Base-by-base conservation (phyloP, 1,140 invertebrate genomes). In the Drosophila obscura region DNA sequence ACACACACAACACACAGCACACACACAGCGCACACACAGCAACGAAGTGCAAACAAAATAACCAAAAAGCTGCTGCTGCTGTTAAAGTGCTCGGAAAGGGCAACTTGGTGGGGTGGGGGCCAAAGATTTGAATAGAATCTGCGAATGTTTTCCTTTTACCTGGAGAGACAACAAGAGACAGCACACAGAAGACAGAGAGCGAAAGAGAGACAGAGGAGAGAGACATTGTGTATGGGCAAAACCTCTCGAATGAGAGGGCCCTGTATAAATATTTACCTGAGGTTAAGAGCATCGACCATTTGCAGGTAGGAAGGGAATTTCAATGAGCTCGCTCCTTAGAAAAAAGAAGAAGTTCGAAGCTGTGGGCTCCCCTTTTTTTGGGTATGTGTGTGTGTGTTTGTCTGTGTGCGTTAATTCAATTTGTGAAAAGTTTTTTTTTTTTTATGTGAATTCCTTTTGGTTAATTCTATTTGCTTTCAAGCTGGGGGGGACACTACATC, bases 71-170 rank as follows among this genome's bases (percentile, higher is more conserved):
- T 71, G 78, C 74, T 64, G 78, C 82, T 85, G 65, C 67, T 87
- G 82, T 87, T 85, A 82, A 85, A 87, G 82, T 82, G 81, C 52
- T 87, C 24, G 74, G 74, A 87, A 74, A 81, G 78, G 65, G 43
- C 50, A 50, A 61, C 46, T 60, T 48, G 39, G 0, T 0, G 16
- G 16, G 19, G n/a, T n/a, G 19, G 19, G 63, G 79, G 43, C 46
- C 51, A 65, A 62, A 62, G 64, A 87, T 85, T 85, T 85, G 82
- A 85, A 85, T 82, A 83, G 66, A 63, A 71, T 72, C 73, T 64
- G 26, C 11, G 66, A 55, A 63, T 84, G 71, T 61, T 75, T 62
- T 58, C n/a, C 60, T 4, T 24, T 52, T 53, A 61, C 35, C 56
- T 73, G 48, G 55, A 15, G 5, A 63, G 66, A 80, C 72, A 19